Evolutionary conservation across 2,797 vertebrate genomes (phyloP), one percentile per base, ranked within the genome.

Genomic region (Coreius guichenoti): DNA sequence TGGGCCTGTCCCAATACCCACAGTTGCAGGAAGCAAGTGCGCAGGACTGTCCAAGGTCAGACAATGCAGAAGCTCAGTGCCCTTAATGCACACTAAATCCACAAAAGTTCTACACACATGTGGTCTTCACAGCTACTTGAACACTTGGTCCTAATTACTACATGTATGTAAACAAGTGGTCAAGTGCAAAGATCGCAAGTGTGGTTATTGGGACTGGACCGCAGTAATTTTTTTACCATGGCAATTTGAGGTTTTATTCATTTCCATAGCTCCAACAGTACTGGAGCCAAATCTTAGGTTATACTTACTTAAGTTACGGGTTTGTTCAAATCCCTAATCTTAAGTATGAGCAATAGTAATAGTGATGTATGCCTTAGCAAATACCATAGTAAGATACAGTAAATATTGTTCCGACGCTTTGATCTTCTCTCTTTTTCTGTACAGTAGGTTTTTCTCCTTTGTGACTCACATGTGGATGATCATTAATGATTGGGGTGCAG

Each of bases 401-500:
- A 76, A 65, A 65, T 51, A 63, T 26, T 8, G 8, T 21, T 51
- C 29, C 1, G 56, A 47, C 11, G 0, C 58, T 75, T 29, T 82
- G 31, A 19, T 69, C 67, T 78, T 61, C 69, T 49, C 61, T 81
- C 68, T 72, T 33, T 67, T 39, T 68, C 58, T 54, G 9, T 63
- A 33, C 43, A 13, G 19, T 49, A 26, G 7, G 31, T 39, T 13
- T 58, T 68, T 78, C 17, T 77, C 1, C 23, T 69, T 69, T 78
- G 61, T 78, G 61, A 84, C 73, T 68, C 74, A 63, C 12, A 39
- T 56, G 63, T 68, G 45, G 54, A 49, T n/a, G 5, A 84, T 26
- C 65, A 78, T 81, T 86, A 83, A 79, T 58, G 81, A 84, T 23
- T 58, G 23, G 31, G 5, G 51, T 19, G 31, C 21, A 39, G 77